phyloP scores from a whole-genome alignment of 2,113 vertebrate genomes.

The Terrapene triunguis region DNA sequence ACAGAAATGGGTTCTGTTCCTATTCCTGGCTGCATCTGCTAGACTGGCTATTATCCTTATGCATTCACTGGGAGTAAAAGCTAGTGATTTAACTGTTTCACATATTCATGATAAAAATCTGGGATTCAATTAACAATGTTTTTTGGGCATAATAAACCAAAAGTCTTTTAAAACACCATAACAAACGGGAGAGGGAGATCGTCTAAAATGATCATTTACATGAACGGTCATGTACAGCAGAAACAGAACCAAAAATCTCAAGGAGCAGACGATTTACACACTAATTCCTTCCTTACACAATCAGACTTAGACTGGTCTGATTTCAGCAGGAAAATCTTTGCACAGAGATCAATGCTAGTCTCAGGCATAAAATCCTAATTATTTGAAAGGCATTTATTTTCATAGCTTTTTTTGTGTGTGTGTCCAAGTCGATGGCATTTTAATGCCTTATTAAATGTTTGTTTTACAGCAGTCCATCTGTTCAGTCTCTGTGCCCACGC shows the following conservation, averaged over 20 bases:
- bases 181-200: not conserved
- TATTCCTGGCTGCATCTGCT: slow-evolving; percentile 3
- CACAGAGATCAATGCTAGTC: slow-evolving; percentile 74
- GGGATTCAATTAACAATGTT: slow-evolving; percentile 29
- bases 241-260: not conserved
- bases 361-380: slow-evolving; percentile 86
- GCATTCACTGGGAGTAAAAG: not conserved
- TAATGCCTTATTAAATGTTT: slow-evolving; percentile 86
- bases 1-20: slow-evolving; percentile 19
- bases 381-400: slow-evolving; percentile 88
- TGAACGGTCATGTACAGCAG: not conserved
- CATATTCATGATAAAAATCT: not conserved
- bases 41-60: not conserved
- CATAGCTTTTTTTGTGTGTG: slow-evolving; percentile 78
- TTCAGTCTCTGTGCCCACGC: slow-evolving; percentile 77
- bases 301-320: slow-evolving; percentile 64
- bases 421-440: slow-evolving; percentile 86
- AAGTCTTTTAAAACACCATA: not conserved
- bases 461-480: slow-evolving; percentile 85
- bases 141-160: not conserved
- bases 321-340: slow-evolving; percentile 77
- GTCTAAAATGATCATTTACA: not conserved
- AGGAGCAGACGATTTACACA: slow-evolving; percentile 57
- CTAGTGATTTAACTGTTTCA: not conserved
- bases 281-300: slow-evolving; percentile 63